phyloP scores from a whole-genome alignment of 2,888 invertebrate genomes.

The Drosophila hawaiiensis region DNA sequence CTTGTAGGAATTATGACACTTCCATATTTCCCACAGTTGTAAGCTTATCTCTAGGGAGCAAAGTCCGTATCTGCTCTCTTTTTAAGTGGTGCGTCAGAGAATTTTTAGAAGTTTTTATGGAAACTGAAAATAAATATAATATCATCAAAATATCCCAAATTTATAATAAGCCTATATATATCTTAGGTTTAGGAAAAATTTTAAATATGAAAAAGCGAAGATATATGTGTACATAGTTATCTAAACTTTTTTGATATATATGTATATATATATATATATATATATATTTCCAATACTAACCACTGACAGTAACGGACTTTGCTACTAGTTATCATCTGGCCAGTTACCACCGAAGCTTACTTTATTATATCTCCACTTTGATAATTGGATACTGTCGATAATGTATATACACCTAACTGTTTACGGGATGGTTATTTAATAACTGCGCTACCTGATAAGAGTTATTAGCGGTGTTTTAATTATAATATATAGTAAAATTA shows the following conservation, averaged over 20 bases:
- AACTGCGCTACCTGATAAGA: constrained; percentile 28
- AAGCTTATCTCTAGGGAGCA: constrained; percentile 11
- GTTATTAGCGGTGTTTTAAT: background rate
- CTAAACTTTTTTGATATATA: background rate
- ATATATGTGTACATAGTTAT: background rate
- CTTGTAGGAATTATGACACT: constrained; percentile 5
- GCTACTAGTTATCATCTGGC: constrained; percentile 26
- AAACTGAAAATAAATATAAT: background rate
- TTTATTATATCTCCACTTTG: constrained; percentile 26
- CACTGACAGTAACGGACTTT: constrained; percentile 35
- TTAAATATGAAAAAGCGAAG: background rate
- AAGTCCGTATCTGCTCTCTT: constrained; percentile 5
- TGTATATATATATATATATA: background rate
- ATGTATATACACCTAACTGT: constrained; percentile 27
- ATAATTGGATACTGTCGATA: constrained; percentile 55
- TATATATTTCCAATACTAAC: constrained; percentile 3
- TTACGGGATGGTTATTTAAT: constrained; percentile 31
- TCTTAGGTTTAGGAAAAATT: background rate
- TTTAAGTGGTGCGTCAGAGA: background rate
- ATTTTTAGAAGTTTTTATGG: background rate
- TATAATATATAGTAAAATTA: background rate
- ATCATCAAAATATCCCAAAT: background rate
- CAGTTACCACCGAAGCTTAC: constrained; percentile 24
- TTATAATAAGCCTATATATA: background rate
- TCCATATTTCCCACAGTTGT: background rate